phyloP scores from a whole-genome alignment of 2,113 vertebrate species.

The human region DNA sequence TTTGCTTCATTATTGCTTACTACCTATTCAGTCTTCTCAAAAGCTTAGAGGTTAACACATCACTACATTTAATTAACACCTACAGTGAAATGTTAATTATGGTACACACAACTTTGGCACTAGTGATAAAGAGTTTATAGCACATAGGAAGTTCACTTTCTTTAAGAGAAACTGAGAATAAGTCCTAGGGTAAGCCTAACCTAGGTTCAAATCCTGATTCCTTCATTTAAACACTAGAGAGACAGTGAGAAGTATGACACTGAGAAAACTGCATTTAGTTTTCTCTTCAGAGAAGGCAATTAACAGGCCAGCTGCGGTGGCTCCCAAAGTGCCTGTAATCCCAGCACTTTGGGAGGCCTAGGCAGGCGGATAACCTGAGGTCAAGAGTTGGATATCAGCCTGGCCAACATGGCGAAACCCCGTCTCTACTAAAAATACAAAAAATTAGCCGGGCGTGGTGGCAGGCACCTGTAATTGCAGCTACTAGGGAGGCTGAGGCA shows the following conservation, averaged over 20 bases:
- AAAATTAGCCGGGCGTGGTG: no score
- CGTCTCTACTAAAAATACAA: no score
- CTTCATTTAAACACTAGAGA: neutral
- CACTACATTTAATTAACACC: conserved; percentile 29
- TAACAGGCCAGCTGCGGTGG: no score
- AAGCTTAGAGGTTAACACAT: conserved; percentile 13
- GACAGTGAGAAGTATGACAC: neutral
- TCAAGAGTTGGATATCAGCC: no score
- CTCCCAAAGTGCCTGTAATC: no score
- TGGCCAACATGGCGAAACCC: no score
- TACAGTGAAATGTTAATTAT: conserved; percentile 29
- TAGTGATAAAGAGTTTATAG: neutral
- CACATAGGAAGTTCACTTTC: neutral
- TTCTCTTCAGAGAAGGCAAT: conserved; percentile 1
- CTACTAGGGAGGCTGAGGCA: no score
- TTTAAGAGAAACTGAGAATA: neutral
- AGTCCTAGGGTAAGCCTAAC: neutral
- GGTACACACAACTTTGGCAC: neutral
- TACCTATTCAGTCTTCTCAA: conserved; percentile 8
- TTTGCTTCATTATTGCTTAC: conserved; percentile 34
- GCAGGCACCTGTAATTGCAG: no score
- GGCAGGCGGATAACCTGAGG: no score
- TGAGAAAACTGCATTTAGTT: neutral
- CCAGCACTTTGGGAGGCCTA: no score
- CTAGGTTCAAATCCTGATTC: neutral